Conservation (phyloP, 2,888 invertebrate genomes). For the Branchellion lobata region DNA sequence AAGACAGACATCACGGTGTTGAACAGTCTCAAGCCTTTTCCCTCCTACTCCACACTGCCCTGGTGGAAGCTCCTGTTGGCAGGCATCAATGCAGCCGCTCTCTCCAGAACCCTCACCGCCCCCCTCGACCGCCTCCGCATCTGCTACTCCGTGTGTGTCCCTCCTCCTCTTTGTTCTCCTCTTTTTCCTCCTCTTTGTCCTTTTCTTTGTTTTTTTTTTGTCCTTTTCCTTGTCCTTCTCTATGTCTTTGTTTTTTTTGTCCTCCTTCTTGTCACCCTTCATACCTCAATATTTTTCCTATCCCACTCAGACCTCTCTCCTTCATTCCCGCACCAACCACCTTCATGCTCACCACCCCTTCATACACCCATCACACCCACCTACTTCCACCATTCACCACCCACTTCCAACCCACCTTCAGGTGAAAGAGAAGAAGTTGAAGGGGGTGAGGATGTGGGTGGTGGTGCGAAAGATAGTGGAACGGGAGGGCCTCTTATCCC, state of each 20-base stretch:
- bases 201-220: no score
- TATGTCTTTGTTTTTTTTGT: neutral
- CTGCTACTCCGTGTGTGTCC: conserved; percentile 69
- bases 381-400: no score
- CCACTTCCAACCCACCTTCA: neutral
- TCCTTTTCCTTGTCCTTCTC: no score
- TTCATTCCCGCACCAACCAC: no score
- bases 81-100: conserved; percentile 90
- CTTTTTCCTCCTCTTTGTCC: no score
- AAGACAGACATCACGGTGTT: neutral
- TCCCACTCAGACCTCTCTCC: no score
- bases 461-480: conserved; percentile 80
- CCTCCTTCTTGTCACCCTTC: no score
- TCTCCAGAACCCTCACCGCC: conserved; percentile 92
- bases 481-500: conserved; percentile 84
- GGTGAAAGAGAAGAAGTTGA: conserved; percentile 73
- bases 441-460: conserved; percentile 58
- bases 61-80: conserved; percentile 96
- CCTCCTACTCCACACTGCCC: conserved; percentile 60
- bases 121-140: conserved; percentile 95
- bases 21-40: neutral
- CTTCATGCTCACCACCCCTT: no score
- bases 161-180: neutral
- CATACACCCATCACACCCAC: no score
- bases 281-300: no score